Evolutionary conservation across 2,888 invertebrate species (phyloP).

Genomic region (Fragum whitleyi): DNA sequence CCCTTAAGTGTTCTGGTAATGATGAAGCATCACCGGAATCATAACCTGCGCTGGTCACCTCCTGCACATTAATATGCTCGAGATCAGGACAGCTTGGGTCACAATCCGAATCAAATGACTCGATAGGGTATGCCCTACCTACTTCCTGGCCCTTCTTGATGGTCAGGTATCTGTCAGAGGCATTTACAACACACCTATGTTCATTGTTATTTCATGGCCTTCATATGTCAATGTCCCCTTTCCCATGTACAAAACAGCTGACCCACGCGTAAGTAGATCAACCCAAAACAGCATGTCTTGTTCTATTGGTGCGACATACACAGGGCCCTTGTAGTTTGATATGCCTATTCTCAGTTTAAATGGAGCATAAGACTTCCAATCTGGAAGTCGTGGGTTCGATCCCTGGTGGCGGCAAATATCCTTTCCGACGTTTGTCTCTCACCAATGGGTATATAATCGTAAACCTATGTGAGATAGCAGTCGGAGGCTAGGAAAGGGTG

Average conservation of each 20-base stretch:
- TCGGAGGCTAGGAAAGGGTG: too few species aligned
- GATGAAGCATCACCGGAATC: not conserved
- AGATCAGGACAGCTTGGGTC: not conserved
- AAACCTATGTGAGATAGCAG: too few species aligned
- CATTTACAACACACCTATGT: slow-evolving; percentile 28
- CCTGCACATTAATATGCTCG: not conserved
- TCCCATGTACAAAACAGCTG: slow-evolving; percentile 16
- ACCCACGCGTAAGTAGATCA: not conserved
- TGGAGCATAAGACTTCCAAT: too few species aligned
- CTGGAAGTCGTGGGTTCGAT: too few species aligned
- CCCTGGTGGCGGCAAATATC: too few species aligned
- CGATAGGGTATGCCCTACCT: slow-evolving; percentile 27
- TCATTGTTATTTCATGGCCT: slow-evolving; percentile 6
- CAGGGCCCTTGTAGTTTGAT: not conserved
- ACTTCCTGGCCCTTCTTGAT: slow-evolving; percentile 22
- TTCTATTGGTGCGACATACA: slow-evolving; percentile 12
- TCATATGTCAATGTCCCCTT: slow-evolving; percentile 13
- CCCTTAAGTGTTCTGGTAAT: slow-evolving; percentile 30
- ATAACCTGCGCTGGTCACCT: not conserved
- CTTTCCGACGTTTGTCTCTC: too few species aligned
- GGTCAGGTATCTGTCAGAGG: not conserved
- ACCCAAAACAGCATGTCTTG: slow-evolving; percentile 12
- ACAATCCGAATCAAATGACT: not conserved
- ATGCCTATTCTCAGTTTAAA: slow-evolving; percentile 18
- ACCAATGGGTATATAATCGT: too few species aligned